These are phyloP conservation scores for Heliconius hewitsoni DNA, from an alignment of 1,140 invertebrate species.

Conservation along the genomic window DNA sequence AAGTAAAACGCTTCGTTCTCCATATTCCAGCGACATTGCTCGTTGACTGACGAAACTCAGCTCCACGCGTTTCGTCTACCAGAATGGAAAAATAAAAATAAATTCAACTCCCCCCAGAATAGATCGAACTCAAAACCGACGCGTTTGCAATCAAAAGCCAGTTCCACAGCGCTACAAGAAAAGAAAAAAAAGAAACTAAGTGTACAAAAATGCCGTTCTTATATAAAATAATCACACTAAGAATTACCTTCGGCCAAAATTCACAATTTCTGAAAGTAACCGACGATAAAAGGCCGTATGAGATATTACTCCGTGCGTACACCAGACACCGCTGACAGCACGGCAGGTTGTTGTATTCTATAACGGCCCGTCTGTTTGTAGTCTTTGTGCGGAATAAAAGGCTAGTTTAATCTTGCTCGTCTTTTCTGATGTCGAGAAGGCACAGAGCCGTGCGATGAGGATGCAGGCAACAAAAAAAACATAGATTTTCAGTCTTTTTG, in stretches of 20 bases:
- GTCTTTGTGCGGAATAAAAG: constrained; percentile 31
- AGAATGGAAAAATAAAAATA: no score
- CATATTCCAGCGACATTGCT: no score
- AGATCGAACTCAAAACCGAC: no score
- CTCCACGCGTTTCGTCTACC: no score
- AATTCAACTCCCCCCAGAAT: no score
- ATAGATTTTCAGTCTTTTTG: constrained; percentile 5
- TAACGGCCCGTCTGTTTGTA: constrained; percentile 21
- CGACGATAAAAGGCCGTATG: background rate
- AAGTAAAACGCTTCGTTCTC: no score
- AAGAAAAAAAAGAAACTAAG: background rate
- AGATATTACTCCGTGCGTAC: constrained; percentile 11
- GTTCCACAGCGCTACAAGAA: no score
- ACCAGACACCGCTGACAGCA: constrained; percentile 10
- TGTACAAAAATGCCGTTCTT: background rate
- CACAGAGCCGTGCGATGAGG: background rate
- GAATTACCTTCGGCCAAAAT: constrained; percentile 4
- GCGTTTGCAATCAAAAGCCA: no score
- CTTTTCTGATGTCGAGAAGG: constrained; percentile 22
- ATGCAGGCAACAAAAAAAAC: background rate
- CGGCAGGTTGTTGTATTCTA: constrained; percentile 17
- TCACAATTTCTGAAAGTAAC: background rate
- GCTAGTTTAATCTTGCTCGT: constrained; percentile 30
- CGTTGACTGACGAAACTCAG: no score
- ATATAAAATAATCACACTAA: background rate